Evolutionary conservation across 2,888 invertebrate genomes (phyloP).

Genomic region (Tyria jacobaeae): DNA sequence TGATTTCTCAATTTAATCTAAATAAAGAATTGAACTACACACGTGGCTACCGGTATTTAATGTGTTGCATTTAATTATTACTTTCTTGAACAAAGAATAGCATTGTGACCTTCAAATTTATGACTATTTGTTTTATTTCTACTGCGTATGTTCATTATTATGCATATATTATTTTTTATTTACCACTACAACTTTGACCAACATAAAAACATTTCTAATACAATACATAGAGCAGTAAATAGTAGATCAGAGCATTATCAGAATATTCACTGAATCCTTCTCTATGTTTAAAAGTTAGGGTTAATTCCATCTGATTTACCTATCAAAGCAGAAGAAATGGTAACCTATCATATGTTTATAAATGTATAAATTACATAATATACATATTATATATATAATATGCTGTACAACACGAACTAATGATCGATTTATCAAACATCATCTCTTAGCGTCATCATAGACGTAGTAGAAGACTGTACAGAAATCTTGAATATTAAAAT

Average conservation of each 20-base stretch:
- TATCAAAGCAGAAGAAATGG: too few species aligned
- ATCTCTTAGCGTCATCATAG: slow-evolving; percentile 20
- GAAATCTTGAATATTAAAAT: too few species aligned
- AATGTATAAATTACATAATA: too few species aligned
- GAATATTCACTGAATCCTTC: too few species aligned
- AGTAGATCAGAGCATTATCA: background rate
- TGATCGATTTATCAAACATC: slow-evolving; percentile 39
- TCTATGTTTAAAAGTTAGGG: too few species aligned
- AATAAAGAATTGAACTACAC: slow-evolving; percentile 2
- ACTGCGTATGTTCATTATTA: slow-evolving; percentile 19
- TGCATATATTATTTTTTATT: slow-evolving; percentile 17
- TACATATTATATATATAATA: too few species aligned
- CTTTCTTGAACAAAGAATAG: slow-evolving; percentile 29
- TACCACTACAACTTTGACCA: slow-evolving; percentile 19
- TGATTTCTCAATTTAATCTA: background rate
- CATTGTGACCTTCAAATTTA: slow-evolving; percentile 26
- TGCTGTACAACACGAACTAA: slow-evolving; percentile 35
- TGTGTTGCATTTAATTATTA: slow-evolving; percentile 10
- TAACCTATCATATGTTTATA: too few species aligned
- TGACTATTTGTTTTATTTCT: slow-evolving; percentile 19
- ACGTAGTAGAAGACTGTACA: background rate
- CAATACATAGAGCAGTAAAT: too few species aligned
- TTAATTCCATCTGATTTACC: too few species aligned
- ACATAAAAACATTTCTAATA: too few species aligned
- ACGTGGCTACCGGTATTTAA: slow-evolving; percentile 8